Base-by-base conservation (phyloP, 1,140 invertebrate genomes). In the Pachyrhynchus sulphureomaculatus region DNA sequence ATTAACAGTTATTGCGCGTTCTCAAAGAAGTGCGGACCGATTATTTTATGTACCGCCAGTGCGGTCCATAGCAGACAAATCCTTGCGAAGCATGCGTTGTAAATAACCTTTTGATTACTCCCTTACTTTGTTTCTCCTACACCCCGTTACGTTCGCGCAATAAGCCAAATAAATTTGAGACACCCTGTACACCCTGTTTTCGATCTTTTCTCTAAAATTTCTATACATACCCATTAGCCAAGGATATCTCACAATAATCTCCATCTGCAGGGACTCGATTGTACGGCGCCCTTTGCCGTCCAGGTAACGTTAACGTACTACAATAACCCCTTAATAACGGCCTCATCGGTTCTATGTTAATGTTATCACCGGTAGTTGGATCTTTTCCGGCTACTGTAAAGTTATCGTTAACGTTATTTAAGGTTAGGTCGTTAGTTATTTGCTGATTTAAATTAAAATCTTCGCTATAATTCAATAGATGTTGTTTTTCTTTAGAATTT, bases 291-390 rank as follows among this genome's bases (percentile, higher is more conserved):
- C 78, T 60, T 15, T 66, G 68, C 18, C 74, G 42, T 37, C 69
- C 48, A 76, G 87, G 88, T 53, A 89, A 66, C 2, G 87, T 89
- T 52, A 89, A 80, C 61, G 88, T 83, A 59, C 85, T 87, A 60
- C 87, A 90, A 69, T 93, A 93, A 17, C 88, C 91, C 53, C 90
- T 77, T 12, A 94, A 78, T 34, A 97, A 79, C 0, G 93, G 93
- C 64, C 91, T 86, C 93, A 97, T 96, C 0, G 94, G 93, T 74
- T 94, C 86, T n/a, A 95, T 88, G 68, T 88, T 88, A 76, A 91
- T 89, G 67, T 91, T 87, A 44, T 90, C 88, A 23, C 86, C 86
- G n/a, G 79, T 73, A 65, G 26, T 66, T 68, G 15, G 48, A 12
- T 42, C 39, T 42, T 42, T 42, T 20, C 6, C 62, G 39, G 1